These are phyloP conservation scores for Porites lobata DNA, from an alignment of 92 coral and sea anemone genomes.

Conservation along the genomic window DNA sequence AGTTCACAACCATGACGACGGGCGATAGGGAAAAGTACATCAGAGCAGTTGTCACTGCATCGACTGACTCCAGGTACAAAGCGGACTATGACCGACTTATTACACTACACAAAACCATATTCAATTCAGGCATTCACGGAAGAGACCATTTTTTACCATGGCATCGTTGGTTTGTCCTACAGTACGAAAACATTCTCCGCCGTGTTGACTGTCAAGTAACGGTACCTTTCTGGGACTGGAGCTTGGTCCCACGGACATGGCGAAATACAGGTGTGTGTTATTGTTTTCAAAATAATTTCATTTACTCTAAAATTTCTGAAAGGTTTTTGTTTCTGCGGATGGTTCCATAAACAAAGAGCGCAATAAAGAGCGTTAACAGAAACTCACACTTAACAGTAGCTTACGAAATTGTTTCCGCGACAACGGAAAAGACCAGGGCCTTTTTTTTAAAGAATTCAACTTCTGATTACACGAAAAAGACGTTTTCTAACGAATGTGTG, in stretches of 20 bases:
- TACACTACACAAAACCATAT: conserved; percentile 65
- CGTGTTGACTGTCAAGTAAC: conserved; percentile 65
- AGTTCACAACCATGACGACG: conserved; percentile 67
- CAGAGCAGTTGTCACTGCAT: conserved; percentile 41
- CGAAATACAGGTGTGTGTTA: conserved; percentile 32
- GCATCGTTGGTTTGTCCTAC: conserved; percentile 72
- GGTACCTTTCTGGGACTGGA: conserved; percentile 78
- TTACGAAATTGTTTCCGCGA: too few species aligned
- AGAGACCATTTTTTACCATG: conserved; percentile 56
- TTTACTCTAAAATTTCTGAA: too few species aligned
- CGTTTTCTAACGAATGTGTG: too few species aligned
- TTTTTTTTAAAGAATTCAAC: too few species aligned
- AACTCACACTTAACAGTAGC: too few species aligned
- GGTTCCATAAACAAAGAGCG: too few species aligned
- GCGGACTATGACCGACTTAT: conserved; percentile 68
- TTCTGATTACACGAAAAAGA: too few species aligned
- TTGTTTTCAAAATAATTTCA: background rate
- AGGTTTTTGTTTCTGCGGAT: too few species aligned
- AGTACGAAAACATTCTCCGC: conserved; percentile 66
- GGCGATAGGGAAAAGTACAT: conserved; percentile 67
- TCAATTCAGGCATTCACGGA: conserved; percentile 50
- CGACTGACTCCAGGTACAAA: conserved; percentile 64
- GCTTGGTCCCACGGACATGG: conserved; percentile 46
- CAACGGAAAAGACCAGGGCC: too few species aligned
- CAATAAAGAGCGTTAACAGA: too few species aligned